These are phyloP conservation scores for Syrmaticus mikado DNA, from an alignment of 2,113 vertebrate species.

Conservation along the genomic window DNA sequence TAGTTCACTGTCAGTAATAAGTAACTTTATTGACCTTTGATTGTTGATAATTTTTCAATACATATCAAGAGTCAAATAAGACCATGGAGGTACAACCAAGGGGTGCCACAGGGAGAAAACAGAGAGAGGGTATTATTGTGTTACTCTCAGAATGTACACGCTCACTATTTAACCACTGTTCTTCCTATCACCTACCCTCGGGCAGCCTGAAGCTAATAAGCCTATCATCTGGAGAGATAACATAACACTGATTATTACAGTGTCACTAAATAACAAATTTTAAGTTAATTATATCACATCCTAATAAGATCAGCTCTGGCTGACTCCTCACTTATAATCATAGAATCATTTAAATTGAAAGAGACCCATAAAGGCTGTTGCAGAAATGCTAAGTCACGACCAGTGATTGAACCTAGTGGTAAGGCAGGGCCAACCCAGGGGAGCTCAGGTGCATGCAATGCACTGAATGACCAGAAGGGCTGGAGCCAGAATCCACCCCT, in stretches of 20 bases:
- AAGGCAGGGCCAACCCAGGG: too few species aligned
- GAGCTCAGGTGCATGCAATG: too few species aligned
- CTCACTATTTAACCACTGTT: neutral
- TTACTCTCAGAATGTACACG: neutral
- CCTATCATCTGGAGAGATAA: conserved; percentile 53
- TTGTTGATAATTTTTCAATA: neutral
- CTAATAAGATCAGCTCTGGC: conserved; percentile 43
- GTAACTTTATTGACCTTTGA: neutral
- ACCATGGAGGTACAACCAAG: neutral
- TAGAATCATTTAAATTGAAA: too few species aligned
- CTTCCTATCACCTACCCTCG: neutral
- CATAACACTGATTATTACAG: conserved; percentile 35
- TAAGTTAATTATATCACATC: conserved; percentile 60
- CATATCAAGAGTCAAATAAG: neutral
- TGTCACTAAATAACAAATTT: conserved; percentile 68
- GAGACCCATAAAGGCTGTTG: too few species aligned
- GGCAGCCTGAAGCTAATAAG: conserved; percentile 53
- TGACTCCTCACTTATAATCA: neutral
- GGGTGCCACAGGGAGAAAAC: neutral
- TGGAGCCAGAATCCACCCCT: too few species aligned
- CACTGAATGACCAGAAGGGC: too few species aligned
- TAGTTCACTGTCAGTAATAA: neutral
- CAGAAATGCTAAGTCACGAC: too few species aligned
- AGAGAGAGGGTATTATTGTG: neutral
- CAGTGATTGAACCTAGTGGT: too few species aligned